These are phyloP conservation scores for Aviceda subcristata DNA, from an alignment of 2,113 vertebrate species.

Conservation along the genomic window DNA sequence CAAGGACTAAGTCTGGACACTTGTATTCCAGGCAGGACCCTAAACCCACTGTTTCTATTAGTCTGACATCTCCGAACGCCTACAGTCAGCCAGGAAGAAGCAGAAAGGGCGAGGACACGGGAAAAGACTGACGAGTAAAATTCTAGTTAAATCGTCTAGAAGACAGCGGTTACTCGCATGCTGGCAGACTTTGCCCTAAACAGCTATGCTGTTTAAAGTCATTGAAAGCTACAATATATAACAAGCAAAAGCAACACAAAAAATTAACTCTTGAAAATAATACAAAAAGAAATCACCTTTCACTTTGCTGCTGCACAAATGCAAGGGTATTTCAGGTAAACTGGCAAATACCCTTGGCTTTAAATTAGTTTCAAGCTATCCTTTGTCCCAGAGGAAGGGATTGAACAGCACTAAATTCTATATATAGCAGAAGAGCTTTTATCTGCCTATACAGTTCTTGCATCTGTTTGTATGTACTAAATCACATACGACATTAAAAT, in stretches of 20 bases:
- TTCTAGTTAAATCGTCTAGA: background rate
- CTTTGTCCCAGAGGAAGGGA: background rate
- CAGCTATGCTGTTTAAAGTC: background rate
- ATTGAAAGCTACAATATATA: background rate
- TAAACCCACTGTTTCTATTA: background rate
- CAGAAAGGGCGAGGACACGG: background rate
- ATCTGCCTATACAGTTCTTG: background rate
- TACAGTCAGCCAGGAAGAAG: background rate
- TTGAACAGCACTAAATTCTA: background rate
- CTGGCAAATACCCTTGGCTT: background rate
- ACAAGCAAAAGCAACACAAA: background rate
- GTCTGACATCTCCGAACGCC: background rate
- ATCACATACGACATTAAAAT: background rate
- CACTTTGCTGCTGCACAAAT: background rate
- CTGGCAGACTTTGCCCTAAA: background rate
- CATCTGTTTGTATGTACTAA: background rate
- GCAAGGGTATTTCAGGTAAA: background rate
- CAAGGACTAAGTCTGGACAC: background rate
- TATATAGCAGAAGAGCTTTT: background rate
- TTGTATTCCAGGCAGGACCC: background rate
- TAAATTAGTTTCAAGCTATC: background rate
- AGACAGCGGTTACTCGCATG: background rate
- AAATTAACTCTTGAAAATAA: background rate
- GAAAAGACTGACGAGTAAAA: background rate
- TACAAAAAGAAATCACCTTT: background rate